phyloP scores from a whole-genome alignment of 2,888 invertebrate genomes.

The Heteromurus nitidus region DNA sequence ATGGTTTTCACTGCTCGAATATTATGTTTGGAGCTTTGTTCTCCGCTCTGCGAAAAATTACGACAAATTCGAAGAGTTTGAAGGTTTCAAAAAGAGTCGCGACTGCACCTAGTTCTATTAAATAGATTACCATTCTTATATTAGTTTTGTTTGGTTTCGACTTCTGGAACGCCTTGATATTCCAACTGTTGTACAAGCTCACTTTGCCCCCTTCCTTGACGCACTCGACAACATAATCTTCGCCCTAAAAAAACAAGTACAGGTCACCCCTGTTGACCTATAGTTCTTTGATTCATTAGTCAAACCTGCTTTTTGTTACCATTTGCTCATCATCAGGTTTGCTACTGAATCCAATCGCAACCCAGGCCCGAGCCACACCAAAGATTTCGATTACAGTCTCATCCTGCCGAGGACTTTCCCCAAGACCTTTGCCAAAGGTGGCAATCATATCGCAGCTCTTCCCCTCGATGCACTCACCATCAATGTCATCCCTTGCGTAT shows the following conservation, averaged over 20 bases:
- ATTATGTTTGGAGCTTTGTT: not conserved
- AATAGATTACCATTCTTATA: not conserved
- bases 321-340: conserved; percentile 22
- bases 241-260: conserved; percentile 14
- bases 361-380: conserved; percentile 40
- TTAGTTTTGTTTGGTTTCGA: not conserved
- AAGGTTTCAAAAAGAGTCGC: too few relatives aligned
- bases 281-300: not conserved
- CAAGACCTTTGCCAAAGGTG: conserved; percentile 38
- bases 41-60: conserved; percentile 18
- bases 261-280: not conserved
- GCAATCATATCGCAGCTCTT: conserved; percentile 32
- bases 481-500: not conserved
- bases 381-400: conserved; percentile 35
- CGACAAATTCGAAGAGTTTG: not conserved
- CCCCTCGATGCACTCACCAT: conserved; percentile 13
- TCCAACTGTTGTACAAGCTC: conserved; percentile 47
- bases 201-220: conserved; percentile 28
- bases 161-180: not conserved
- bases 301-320: conserved; percentile 2
- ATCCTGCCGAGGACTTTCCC: conserved; percentile 4
- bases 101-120: too few relatives aligned
- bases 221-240: conserved; percentile 47
- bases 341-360: conserved; percentile 30
- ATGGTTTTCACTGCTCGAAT: conserved; percentile 18